Base-by-base conservation (phyloP, 1,140 invertebrate genomes). In the Musca vetustissima region DNA sequence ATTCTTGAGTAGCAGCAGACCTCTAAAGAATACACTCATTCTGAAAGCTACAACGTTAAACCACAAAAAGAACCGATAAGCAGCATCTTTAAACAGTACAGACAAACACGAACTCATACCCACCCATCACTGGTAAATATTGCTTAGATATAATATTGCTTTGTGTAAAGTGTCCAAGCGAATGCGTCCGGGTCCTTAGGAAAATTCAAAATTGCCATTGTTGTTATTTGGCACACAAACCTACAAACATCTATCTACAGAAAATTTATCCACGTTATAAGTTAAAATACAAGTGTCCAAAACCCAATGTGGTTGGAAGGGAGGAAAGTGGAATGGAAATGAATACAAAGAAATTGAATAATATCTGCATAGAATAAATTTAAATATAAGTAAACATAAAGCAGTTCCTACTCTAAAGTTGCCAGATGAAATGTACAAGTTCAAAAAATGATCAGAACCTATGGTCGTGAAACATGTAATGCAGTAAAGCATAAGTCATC, bases 161-260 rank as follows among this genome's bases (percentile, higher is more conserved):
- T 13, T 43, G 36, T 43, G 36, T 13, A 43, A 43, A 43, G 36
- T 43, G 36, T 43, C 36, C 36, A 43, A 13, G 36, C 36, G 36
- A 11, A 43, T 59, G 25, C 14, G 32, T 43, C 14, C 57, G 19
- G 21, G 57, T 61, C 57, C 57, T 61, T 61, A 21, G 13, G n/a
- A 59, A 59, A 59, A 59, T 15, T 9, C 24, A 61, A 61, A 61
- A 61, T 61, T 61, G 28, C 28, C 25, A 61, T 43, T 61, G 57
- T 61, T 61, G 21, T 61, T 36, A 7, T 61, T 19, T 36, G 19
- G 36, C 36, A 43, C 11, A 43, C 36, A 43, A 13, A 43, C 36
- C 36, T 43, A 43, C 36, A 43, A 43, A 43, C 36, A 13, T 43
- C 8, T 28, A 28, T n/a, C 28, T 13, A 43, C 36, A 13, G 36